phyloP scores from a whole-genome alignment of 2,888 invertebrate genomes.

The Pristionchus arcanus region DNA sequence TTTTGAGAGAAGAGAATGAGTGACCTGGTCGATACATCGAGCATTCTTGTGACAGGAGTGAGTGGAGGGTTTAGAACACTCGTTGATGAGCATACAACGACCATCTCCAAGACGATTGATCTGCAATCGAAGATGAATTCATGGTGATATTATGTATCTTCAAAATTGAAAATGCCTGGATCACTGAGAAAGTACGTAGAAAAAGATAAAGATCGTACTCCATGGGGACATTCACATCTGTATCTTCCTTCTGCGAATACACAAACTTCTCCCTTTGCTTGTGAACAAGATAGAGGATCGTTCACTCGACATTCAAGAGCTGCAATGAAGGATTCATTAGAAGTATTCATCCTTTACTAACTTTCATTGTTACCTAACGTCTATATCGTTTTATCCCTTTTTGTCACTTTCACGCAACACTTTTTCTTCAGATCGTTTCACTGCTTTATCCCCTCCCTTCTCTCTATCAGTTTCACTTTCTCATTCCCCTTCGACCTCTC shows the following conservation, averaged over 20 bases:
- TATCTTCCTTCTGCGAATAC: conserved; percentile 74
- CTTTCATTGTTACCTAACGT: background rate
- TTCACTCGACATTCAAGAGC: conserved; percentile 75
- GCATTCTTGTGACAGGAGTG: conserved; percentile 72
- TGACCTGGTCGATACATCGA: conserved; percentile 67
- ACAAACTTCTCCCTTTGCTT: conserved; percentile 73
- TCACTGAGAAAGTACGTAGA: background rate
- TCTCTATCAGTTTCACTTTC: background rate
- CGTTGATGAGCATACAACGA: conserved; percentile 69
- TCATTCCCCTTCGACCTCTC: background rate
- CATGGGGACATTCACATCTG: conserved; percentile 72
- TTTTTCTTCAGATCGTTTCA: conserved; percentile 22
- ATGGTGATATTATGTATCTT: background rate
- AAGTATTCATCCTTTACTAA: background rate
- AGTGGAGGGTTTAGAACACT: conserved; percentile 70
- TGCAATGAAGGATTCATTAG: conserved; percentile 46
- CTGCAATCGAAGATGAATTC: background rate
- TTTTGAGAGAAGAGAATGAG: background rate
- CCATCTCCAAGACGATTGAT: conserved; percentile 67
- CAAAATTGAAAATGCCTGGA: background rate
- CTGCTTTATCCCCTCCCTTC: conserved; percentile 36
- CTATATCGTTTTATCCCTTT: background rate
- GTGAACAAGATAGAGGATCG: conserved; percentile 75
- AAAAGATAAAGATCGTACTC: conserved; percentile 61
- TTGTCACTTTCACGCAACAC: conserved; percentile 10